Conservation (phyloP, 2,888 invertebrate genomes). For the Choristoneura rosaceana region DNA sequence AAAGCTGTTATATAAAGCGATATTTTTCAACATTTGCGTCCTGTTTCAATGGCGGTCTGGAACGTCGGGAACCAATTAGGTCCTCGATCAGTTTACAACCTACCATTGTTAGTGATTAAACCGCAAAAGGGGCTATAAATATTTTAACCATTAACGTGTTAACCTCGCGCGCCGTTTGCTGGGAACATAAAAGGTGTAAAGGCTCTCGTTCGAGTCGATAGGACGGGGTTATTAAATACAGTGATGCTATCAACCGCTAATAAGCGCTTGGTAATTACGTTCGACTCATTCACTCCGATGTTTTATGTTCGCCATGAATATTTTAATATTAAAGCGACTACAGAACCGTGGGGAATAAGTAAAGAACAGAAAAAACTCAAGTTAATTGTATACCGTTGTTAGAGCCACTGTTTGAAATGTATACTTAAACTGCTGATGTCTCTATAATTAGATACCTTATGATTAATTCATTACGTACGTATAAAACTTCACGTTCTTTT, state of each 20-base stretch:
- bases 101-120: conserved; percentile 26
- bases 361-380: conserved; percentile 32
- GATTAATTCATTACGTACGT: conserved; percentile 32
- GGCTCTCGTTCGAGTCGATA: conserved; percentile 50
- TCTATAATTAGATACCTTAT: conserved; percentile 30
- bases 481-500: background rate
- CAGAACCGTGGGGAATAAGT: conserved; percentile 43
- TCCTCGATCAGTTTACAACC: conserved; percentile 23
- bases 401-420: conserved; percentile 33
- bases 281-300: conserved; percentile 60
- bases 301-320: conserved; percentile 65
- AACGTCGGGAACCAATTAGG: conserved; percentile 19
- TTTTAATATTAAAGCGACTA: conserved; percentile 58
- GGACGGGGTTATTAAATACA: conserved; percentile 59
- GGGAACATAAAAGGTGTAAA: conserved; percentile 56
- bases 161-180: conserved; percentile 53
- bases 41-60: conserved; percentile 11
- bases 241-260: conserved; percentile 66
- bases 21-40: background rate
- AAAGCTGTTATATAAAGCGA: conserved; percentile 2
- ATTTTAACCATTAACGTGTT: conserved; percentile 34
- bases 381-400: conserved; percentile 29
- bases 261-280: conserved; percentile 67
- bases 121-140: conserved; percentile 30
- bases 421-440: conserved; percentile 22